Conservation (phyloP, 1,140 invertebrate genomes). For the Calliopsis andreniformis region DNA sequence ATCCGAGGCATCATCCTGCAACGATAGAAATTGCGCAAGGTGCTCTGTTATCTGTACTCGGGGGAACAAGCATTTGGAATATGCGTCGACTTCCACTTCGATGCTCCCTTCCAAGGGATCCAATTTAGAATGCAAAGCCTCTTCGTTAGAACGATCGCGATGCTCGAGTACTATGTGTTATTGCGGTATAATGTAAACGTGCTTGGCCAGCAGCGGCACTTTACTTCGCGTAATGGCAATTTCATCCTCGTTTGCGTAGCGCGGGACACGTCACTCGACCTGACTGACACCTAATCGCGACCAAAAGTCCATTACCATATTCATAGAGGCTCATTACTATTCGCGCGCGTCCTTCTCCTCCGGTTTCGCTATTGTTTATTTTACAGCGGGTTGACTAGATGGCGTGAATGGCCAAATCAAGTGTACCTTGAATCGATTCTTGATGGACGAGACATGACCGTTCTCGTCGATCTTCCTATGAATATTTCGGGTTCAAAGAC, state of each 20-base stretch:
- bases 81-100: not conserved
- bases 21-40: not conserved
- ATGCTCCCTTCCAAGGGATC: constrained; percentile 2
- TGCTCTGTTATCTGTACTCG: not conserved
- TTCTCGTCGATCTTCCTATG: not conserved
- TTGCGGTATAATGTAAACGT: constrained; percentile 6
- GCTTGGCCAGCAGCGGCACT: not conserved
- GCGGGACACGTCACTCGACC: constrained; percentile 41
- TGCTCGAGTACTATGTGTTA: constrained; percentile 11
- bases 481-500: not conserved
- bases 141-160: constrained; percentile 11
- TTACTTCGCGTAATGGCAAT: constrained; percentile 40
- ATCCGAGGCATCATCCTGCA: not conserved
- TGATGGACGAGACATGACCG: not conserved
- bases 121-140: constrained; percentile 41
- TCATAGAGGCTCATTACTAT: constrained; percentile 57
- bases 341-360: constrained; percentile 16
- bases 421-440: not conserved
- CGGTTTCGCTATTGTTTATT: constrained; percentile 13
- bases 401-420: constrained; percentile 5
- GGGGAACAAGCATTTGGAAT: not conserved
- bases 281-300: constrained; percentile 50
- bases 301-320: constrained; percentile 64
- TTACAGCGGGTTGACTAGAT: not conserved
- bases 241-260: constrained; percentile 42